A percentile compares a stretch with the other conserved stretches of the same genome.
phyloP scores from a whole-genome alignment of 2,797 vertebrate genomes.

The Acipenser transmontanus region DNA sequence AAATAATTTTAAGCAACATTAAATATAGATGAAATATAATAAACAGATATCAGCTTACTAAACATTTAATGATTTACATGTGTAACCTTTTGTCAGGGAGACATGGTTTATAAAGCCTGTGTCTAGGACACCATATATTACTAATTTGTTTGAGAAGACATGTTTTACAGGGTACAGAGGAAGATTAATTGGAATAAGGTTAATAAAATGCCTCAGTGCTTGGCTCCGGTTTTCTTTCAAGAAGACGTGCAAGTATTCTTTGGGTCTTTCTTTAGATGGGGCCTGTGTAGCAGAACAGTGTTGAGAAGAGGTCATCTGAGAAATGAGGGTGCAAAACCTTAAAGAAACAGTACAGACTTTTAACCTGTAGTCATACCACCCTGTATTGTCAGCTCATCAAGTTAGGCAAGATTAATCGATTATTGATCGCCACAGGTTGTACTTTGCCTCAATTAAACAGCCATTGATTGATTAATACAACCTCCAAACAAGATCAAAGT shows the following conservation, averaged over 20 bases:
- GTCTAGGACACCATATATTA: slow-evolving; percentile 18
- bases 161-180: slow-evolving; percentile 31
- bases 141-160: slow-evolving; percentile 33
- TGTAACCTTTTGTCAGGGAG: slow-evolving; percentile 44
- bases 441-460: no score
- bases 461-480: no score
- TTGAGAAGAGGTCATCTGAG: no score
- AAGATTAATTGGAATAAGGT: slow-evolving; percentile 41
- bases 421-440: no score
- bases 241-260: neutral
- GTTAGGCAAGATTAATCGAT: no score
- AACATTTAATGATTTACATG: slow-evolving; percentile 39
- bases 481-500: no score
- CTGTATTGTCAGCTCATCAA: no score
- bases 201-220: slow-evolving; percentile 30
- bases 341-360: no score
- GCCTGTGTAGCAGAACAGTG: no score
- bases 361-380: no score
- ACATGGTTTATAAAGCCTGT: slow-evolving; percentile 35
- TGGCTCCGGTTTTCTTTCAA: neutral
- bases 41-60: slow-evolving; percentile 37
- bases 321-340: no score
- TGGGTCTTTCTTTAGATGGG: no score
- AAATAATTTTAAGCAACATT: slow-evolving; percentile 7
- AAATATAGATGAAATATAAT: slow-evolving; percentile 25